A percentile compares a stretch with the other conserved stretches of the same genome.
Conservation (phyloP, 1,140 invertebrate species). For the Drosophila teissieri region DNA sequence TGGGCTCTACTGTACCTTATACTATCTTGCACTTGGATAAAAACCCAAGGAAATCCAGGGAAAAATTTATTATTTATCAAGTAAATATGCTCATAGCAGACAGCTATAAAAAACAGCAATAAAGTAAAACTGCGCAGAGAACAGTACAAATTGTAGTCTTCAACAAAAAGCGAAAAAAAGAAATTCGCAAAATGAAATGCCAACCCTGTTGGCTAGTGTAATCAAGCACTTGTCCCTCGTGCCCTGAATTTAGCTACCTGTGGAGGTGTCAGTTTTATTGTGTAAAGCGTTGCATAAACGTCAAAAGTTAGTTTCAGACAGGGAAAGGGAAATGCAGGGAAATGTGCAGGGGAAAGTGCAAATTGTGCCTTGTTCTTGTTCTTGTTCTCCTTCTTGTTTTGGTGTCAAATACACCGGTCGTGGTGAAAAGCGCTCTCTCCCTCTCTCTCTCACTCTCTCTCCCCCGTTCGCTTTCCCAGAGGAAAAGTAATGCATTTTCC, state of each 20-base stretch:
- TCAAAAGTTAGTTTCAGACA: conserved; percentile 22
- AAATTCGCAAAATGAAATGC: neutral
- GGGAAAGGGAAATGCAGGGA: conserved; percentile 18
- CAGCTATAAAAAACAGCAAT: too few relatives aligned
- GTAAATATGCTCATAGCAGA: neutral
- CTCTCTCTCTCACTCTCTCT: neutral
- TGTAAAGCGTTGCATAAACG: conserved; percentile 47
- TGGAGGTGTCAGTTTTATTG: conserved; percentile 44
- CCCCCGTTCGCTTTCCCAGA: neutral
- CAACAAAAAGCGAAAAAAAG: too few relatives aligned
- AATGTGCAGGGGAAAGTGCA: conserved; percentile 18
- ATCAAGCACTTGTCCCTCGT: neutral
- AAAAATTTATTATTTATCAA: too few relatives aligned
- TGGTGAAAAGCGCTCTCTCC: conserved; percentile 33
- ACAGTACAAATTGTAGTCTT: too few relatives aligned
- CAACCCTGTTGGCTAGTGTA: conserved; percentile 4
- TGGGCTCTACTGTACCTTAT: neutral
- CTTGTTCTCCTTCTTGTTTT: conserved; percentile 13
- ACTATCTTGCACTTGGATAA: neutral
- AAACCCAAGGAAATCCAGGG: neutral
- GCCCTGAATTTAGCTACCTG: conserved; percentile 31
- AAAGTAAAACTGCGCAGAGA: too few relatives aligned
- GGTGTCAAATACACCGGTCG: conserved; percentile 36
- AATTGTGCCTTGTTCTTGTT: conserved; percentile 20
- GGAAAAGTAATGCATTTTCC: conserved; percentile 25